Evolutionary conservation across 1,140 invertebrate genomes (phyloP), one percentile per base, ranked within the genome.

Genomic region (Rhynchophorus ferrugineus): DNA sequence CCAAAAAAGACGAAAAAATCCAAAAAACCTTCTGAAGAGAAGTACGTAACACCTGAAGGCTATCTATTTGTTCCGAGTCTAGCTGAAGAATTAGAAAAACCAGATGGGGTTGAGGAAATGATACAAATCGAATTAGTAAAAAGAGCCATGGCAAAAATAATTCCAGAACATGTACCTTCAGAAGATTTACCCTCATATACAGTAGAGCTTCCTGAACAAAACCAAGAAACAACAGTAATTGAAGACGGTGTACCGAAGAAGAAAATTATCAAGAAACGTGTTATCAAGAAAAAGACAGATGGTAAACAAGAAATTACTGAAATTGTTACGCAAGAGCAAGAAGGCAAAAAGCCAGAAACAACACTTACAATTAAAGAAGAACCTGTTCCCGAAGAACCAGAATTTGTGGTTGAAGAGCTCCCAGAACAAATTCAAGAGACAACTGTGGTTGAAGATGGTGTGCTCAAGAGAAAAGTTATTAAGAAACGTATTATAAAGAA

Each of bases 261-360:
- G 38, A 48, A 14, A 46, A 44, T 43, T 47, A n/a, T 54, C 37
- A 37, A 35, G 56, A 16, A 41, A 14, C n/a, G 45, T 13, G 19
- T 37, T n/a, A 63, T 64, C 2, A 60, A 56, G 21, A 67, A 65
- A 56, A 50, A 63, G 45, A 43, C 59, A 39, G 58, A 53, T 16
- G 67, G 62, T 49, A 67, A 62, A 50, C 49, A 64, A 58, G 61
- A 67, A 58, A 49, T 55, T 14, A 68, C 64, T 7, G 67, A 69
- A 61, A 68, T 69, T 45, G 58, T 67, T 24, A 67, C 63, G 29
- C 55, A 61, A 35, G 65, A 68, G 56, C 59, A 59, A 49, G 45
- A 63, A 44, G 63, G 62, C 8, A 66, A 68, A 49, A 14, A 45
- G 54, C 62, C 65, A 34, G 50, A 68, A 39, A 63, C 60, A 21